Base-by-base conservation (phyloP, 2,797 vertebrate species). In the Pagetopsis macropterus region DNA sequence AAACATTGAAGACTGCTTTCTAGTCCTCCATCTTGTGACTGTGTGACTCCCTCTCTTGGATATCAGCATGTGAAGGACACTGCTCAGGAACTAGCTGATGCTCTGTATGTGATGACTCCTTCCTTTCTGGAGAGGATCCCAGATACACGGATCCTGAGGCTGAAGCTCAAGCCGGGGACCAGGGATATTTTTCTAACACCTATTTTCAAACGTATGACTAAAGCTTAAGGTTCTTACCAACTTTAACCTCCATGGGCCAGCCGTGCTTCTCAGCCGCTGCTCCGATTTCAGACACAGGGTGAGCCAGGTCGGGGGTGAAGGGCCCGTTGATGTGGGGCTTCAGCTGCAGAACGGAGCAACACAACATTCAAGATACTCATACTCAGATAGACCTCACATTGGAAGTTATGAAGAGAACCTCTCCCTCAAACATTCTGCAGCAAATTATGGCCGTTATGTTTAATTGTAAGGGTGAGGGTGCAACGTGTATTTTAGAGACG, bases 321-420 rank as follows among this genome's bases (percentile, higher is more conserved):
- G 97, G 97, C 78, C 97, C 97, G 27, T 98, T 98, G 85, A 98
- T 98, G 88, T 96, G 96, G 0, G 97, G 97, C 87, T 97, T 98
- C 87, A 99, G 93, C 98, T 99, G 23, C 0, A 71, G 19, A 62
- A 17, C 84, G 15, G 59, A 68, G 43, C 9, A 68, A 40, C 9
- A 44, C 5, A 16, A 0, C 0, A 1, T 4, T 57, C 6, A 57
- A 40, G 6, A 2, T 50, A 44, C 5, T 59, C 9, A 49, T 23
- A 72, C 40, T 40, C 12, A 21, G 23, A 68, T 55, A 45, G 63
- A 70, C 8, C 0, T 2, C 17, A 65, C 14, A 33, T 16, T 23
- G 17, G 27, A 23, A 48, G 19, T 2, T 0, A 9, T n/a, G 4
- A 21, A 44, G 12, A 27, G 15, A 48, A 55, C 5, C 8, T 17